phyloP scores from a whole-genome alignment of 2,113 vertebrate species.

The Notiomystis cincta region DNA sequence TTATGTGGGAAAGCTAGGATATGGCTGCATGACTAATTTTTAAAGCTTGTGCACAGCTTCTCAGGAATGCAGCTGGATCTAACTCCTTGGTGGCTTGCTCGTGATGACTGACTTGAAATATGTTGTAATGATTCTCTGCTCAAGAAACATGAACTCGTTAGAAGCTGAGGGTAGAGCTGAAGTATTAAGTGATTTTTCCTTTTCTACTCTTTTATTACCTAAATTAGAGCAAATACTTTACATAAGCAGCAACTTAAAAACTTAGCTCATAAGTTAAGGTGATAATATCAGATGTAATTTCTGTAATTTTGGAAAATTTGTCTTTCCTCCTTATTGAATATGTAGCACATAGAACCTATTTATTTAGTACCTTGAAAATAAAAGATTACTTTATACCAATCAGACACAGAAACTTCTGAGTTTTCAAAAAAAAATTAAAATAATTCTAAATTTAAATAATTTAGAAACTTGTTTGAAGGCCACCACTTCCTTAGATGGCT shows the following conservation, averaged over 20 bases:
- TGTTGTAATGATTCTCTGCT: background rate
- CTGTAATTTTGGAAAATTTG: conserved; percentile 28
- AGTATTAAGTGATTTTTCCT: conserved; percentile 10
- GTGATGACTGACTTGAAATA: conserved; percentile 49
- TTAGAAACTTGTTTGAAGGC: conserved; percentile 52
- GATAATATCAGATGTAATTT: conserved; percentile 38
- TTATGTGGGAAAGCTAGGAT: conserved; percentile 52
- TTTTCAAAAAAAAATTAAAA: conserved; percentile 24
- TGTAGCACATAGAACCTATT: conserved; percentile 34
- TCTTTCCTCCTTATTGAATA: conserved; percentile 22
- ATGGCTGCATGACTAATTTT: conserved; percentile 59
- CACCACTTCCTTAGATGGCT: conserved; percentile 18
- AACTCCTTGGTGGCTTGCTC: conserved; percentile 18
- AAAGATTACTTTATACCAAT: conserved; percentile 37
- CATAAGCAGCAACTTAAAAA: conserved; percentile 52
- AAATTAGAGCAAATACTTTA: conserved; percentile 57
- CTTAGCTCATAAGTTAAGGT: conserved; percentile 35
- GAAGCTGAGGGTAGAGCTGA: background rate
- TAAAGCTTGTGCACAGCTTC: conserved; percentile 38
- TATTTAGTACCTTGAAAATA: conserved; percentile 58
- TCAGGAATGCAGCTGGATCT: conserved; percentile 53
- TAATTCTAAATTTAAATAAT: conserved; percentile 52
- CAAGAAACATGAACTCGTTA: background rate
- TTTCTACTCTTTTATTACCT: conserved; percentile 52
- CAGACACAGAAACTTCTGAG: conserved; percentile 34